A percentile compares a stretch with the other conserved stretches of the same genome.
phyloP scores from a whole-genome alignment of 2,888 invertebrate genomes.

The Leptura quadrifasciata region DNA sequence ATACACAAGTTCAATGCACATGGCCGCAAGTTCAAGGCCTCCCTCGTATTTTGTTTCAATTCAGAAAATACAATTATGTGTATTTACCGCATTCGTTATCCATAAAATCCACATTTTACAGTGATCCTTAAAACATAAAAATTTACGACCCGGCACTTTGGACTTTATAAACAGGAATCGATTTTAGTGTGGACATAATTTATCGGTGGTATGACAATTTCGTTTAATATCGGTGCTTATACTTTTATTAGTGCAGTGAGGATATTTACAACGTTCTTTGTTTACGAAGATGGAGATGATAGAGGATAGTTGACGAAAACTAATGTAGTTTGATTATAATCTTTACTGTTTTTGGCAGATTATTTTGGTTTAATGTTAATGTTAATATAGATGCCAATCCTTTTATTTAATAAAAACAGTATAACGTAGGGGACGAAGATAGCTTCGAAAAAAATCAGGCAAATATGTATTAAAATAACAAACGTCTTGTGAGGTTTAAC shows the following conservation, averaged over 20 bases:
- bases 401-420: no score
- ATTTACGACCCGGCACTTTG: not conserved
- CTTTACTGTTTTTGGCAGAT: not conserved
- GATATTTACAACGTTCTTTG: not conserved
- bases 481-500: no score
- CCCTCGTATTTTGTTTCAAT: slow-evolving; percentile 1
- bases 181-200: slow-evolving; percentile 7
- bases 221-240: not conserved
- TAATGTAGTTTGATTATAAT: not conserved
- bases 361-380: not conserved
- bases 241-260: not conserved
- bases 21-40: slow-evolving; percentile 61
- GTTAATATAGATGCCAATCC: no score
- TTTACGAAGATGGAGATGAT: not conserved
- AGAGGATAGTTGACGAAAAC: not conserved
- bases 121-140: not conserved
- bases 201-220: not conserved
- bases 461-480: no score
- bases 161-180: not conserved
- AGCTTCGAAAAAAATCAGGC: no score
- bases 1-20: slow-evolving; percentile 63
- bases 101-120: slow-evolving; percentile 20
- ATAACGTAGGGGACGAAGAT: no score
- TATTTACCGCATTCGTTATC: slow-evolving; percentile 19
- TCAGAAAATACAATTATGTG: slow-evolving; percentile 2